Conservation (phyloP, 2,888 invertebrate species). For the Cylindroiulus punctatus region DNA sequence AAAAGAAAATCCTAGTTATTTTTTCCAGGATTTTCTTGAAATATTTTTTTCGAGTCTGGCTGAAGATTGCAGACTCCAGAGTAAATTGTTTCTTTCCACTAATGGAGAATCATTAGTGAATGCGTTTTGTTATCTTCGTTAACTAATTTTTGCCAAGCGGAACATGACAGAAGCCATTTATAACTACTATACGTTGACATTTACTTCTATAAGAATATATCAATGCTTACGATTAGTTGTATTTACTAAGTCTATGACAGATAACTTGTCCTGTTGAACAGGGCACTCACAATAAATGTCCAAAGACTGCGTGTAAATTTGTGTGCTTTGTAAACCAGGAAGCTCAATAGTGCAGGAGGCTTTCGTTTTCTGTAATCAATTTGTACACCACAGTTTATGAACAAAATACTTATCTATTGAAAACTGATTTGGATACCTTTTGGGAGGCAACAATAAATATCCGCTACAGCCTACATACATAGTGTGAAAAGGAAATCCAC, state of each 20-base stretch:
- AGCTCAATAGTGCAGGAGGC: neutral
- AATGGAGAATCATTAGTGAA: no score
- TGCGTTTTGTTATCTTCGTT: no score
- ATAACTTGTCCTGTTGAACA: neutral
- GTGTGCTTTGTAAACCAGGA: neutral
- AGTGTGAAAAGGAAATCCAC: neutral
- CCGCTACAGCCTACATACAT: neutral
- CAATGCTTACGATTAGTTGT: neutral
- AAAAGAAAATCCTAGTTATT: no score
- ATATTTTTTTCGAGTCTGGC: no score
- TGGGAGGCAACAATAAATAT: neutral
- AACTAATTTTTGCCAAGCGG: no score
- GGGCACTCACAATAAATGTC: neutral
- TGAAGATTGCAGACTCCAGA: no score
- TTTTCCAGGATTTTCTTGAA: no score
- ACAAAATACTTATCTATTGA: neutral
- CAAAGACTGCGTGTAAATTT: neutral
- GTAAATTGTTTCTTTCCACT: no score
- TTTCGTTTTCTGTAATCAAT: neutral
- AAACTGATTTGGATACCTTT: neutral
- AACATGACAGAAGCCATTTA: neutral
- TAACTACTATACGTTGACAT: neutral
- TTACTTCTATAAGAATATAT: neutral
- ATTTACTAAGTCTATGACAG: neutral
- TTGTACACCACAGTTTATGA: neutral